Evolutionary conservation across 1,140 invertebrate species (phyloP).

Genomic region (Drosophila parvula): DNA sequence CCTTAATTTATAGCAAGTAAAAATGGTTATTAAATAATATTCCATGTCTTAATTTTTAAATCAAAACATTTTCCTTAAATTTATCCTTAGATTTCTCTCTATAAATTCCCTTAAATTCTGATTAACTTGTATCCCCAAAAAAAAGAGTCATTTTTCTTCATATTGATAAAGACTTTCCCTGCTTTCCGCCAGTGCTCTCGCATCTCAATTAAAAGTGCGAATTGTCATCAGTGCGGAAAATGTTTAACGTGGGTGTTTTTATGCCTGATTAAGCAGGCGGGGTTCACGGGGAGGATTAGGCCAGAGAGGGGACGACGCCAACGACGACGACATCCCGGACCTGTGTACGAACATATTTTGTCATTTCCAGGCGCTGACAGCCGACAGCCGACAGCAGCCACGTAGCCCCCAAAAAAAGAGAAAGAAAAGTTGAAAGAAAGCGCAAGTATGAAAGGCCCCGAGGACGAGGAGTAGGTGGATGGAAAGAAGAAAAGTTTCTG

Average conservation of each 20-base stretch:
- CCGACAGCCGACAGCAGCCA: slow-evolving; percentile 25
- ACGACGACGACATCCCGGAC: neutral
- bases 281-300: neutral
- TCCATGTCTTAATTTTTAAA: neutral
- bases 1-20: too few relatives aligned
- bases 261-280: slow-evolving; percentile 60
- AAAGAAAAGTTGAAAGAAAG: slow-evolving; percentile 29
- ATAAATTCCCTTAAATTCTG: neutral
- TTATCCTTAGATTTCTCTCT: neutral
- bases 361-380: slow-evolving; percentile 41
- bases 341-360: slow-evolving; percentile 40
- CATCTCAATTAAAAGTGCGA: slow-evolving; percentile 60
- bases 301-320: too few relatives aligned
- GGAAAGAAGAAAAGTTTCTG: slow-evolving; percentile 41
- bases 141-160: too few relatives aligned
- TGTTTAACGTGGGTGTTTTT: slow-evolving; percentile 58
- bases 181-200: slow-evolving; percentile 3
- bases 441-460: neutral
- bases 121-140: neutral
- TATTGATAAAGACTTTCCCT: neutral
- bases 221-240: slow-evolving; percentile 46
- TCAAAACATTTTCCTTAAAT: neutral
- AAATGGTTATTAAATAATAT: neutral
- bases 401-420: slow-evolving; percentile 7
- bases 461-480: neutral